phyloP scores from a whole-genome alignment of 2,113 vertebrate genomes.

The Seriola aureovittata region DNA sequence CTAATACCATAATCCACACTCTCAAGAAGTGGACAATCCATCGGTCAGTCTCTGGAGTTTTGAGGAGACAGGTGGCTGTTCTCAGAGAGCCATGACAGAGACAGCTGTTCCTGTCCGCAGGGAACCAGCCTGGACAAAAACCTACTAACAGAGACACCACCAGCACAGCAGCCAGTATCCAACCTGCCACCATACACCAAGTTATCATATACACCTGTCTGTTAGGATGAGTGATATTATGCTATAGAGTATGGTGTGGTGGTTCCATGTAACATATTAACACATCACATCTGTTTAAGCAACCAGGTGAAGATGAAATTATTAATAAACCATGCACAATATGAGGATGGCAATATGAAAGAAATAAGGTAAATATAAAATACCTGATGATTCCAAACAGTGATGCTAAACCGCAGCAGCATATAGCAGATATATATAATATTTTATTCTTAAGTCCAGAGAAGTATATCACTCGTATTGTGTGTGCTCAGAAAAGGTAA shows the following conservation, averaged over 20 bases:
- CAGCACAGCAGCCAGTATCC: background rate
- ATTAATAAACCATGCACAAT: background rate
- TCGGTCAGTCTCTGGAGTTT: constrained; percentile 52
- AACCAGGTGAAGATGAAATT: background rate
- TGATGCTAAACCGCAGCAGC: background rate
- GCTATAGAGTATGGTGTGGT: background rate
- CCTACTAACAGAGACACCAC: constrained; percentile 7
- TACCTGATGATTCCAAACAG: background rate
- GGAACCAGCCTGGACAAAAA: constrained; percentile 38
- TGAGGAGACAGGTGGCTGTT: constrained; percentile 55
- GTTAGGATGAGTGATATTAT: constrained; percentile 3
- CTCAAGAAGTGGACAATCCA: constrained; percentile 49
- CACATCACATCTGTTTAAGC: background rate
- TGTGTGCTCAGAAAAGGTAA: background rate
- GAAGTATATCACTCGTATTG: background rate
- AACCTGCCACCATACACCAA: constrained; percentile 5
- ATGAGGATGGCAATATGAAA: background rate
- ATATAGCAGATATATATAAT: background rate
- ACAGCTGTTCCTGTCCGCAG: constrained; percentile 59
- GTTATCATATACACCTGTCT: constrained; percentile 2
- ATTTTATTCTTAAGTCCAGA: background rate
- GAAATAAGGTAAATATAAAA: background rate
- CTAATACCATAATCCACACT: constrained; percentile 58
- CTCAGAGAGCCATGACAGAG: constrained; percentile 42
- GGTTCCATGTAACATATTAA: background rate